Evolutionary conservation across 2,888 invertebrate genomes (phyloP), one percentile per base, ranked within the genome.

Genomic region (Eristalis intricaria): DNA sequence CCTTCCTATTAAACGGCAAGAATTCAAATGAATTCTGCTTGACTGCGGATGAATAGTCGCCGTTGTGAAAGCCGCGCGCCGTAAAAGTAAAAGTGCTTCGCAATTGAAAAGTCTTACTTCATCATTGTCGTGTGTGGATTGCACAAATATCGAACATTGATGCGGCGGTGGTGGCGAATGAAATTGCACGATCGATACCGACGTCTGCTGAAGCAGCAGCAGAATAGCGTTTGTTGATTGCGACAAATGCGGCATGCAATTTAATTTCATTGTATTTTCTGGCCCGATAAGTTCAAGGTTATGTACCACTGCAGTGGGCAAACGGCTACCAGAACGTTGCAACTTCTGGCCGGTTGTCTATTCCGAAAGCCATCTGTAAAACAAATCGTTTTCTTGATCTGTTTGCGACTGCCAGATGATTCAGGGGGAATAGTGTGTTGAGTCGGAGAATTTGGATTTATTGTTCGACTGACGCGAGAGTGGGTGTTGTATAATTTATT

Each of bases 11-110:
- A 2, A 4, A 8, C 50, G n/a, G 7, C 8, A 8, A 50, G 19
- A n/a, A 50, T 50, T 50, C 19, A 13, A 50, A 19, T 19, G n/a
- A 50, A 19, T 50, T 50, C 50, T 19, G 50, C 19, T 50, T 19
- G 50, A 19, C 19, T 50, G 50, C 50, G 32, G 32, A 32, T 50
- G 50, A 50, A 50, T 50, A 3, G n/a, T 7, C 19, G 3, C 4
- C 43, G n/a, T n/a, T 50, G 50, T 50, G 32, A 32, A 32, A 32
- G 32, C 32, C 32, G 8, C 32, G 32, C 32, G 50, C n/a, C 22
- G 13, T 38, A 71, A 65, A 71, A 71, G 71, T 71, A 71, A 61
- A 71, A 71, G 71, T 71, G 58, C 70, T 71, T 60, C 58, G 13
- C 35, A 32, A 29, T 58, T 22, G 10, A 19, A n/a, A 38, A 26